Evolutionary conservation across 1,140 invertebrate species (phyloP).

Genomic region (Atta texana): DNA sequence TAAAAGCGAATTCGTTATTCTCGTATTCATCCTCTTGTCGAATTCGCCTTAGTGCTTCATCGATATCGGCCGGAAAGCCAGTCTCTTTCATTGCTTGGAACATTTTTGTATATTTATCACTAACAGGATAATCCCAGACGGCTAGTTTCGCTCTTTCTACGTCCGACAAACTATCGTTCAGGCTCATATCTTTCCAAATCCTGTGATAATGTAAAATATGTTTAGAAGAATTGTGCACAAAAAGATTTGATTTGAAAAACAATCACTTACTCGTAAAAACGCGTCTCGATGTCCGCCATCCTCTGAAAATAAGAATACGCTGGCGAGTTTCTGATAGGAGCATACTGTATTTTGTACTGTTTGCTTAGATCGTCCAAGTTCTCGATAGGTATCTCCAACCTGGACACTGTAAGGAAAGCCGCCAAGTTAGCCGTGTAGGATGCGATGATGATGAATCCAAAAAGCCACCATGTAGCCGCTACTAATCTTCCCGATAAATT

Average conservation of each 20-base stretch:
- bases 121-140: slow-evolving; percentile 99
- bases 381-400: slow-evolving; percentile 96
- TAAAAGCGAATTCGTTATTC: slow-evolving; percentile 96
- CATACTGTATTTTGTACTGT: slow-evolving; percentile 98
- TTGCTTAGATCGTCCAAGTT: slow-evolving; percentile 96
- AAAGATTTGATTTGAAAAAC: background rate
- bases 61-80: slow-evolving; percentile 91
- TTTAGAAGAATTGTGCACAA: background rate
- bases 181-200: slow-evolving; percentile 99
- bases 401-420: slow-evolving; percentile 96
- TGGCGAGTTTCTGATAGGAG: slow-evolving; percentile 93
- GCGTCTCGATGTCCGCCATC: slow-evolving; percentile 98
- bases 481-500: slow-evolving; percentile 96
- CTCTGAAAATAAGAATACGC: slow-evolving; percentile 97
- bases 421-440: slow-evolving; percentile 99
- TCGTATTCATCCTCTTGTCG: slow-evolving; percentile 87
- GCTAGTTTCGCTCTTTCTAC: slow-evolving; percentile 96
- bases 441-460: slow-evolving; percentile 99
- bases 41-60: slow-evolving; percentile 93
- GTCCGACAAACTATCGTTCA: slow-evolving; percentile 96
- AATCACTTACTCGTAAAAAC: slow-evolving; percentile 95
- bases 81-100: slow-evolving; percentile 98
- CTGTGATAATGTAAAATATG: slow-evolving; percentile 85
- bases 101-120: slow-evolving; percentile 99
- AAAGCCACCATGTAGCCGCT: slow-evolving; percentile 99